phyloP scores from a whole-genome alignment of 53 echinoderm and acorn worm genomes.

The Echinarachnius parma region DNA sequence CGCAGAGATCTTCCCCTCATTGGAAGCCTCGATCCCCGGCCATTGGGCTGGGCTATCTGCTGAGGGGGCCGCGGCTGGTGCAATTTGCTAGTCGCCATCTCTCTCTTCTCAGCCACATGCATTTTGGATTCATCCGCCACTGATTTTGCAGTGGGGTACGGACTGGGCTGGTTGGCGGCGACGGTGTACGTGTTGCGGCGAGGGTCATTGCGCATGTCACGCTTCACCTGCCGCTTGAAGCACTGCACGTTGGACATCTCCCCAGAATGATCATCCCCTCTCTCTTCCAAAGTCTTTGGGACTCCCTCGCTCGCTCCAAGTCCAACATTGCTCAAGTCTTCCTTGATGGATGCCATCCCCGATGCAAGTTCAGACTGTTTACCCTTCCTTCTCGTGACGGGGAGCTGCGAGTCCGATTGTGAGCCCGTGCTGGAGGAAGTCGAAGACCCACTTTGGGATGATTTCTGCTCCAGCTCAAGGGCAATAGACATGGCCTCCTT shows the following conservation, averaged over 20 bases:
- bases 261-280: neutral
- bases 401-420: neutral
- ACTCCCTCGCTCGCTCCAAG: neutral
- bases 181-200: conserved; percentile 25
- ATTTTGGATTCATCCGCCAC: neutral
- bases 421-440: conserved; percentile 8
- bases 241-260: conserved; percentile 11
- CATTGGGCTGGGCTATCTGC: neutral
- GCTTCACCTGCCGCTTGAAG: conserved; percentile 32
- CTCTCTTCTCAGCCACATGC: neutral
- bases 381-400: neutral
- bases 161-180: conserved; percentile 25
- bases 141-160: conserved; percentile 7
- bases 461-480: conserved; percentile 47
- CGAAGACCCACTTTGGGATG: conserved; percentile 15
- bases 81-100: neutral
- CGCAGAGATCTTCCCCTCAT: conserved; percentile 24
- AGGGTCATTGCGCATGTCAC: neutral
- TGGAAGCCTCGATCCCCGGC: conserved; percentile 25
- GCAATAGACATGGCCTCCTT: conserved; percentile 79
- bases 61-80: conserved; percentile 18
- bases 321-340: neutral
- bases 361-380: neutral
- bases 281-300: neutral
- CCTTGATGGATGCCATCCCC: conserved; percentile 1